These are phyloP conservation scores for Paralinhomoeus sp. DNA, from an alignment of 2,888 invertebrate genomes.

Conservation along the genomic window DNA sequence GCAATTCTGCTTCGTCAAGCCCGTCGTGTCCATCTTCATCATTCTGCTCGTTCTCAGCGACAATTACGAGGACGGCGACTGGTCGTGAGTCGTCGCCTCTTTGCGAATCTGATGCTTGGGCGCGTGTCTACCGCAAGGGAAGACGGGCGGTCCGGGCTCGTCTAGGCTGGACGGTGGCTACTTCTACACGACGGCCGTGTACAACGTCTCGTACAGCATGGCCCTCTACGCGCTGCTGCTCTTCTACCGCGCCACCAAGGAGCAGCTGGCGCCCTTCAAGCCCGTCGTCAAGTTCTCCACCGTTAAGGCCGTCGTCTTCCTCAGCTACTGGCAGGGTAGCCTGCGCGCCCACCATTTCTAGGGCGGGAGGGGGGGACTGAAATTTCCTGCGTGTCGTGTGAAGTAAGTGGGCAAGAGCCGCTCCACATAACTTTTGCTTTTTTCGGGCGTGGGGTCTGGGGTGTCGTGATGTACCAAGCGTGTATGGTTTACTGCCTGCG, in stretches of 20 bases:
- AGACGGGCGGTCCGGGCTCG: too few relatives aligned
- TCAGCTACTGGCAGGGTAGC: slow-evolving; percentile 98
- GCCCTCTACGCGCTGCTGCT: slow-evolving; percentile 90
- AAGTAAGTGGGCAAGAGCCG: too few relatives aligned
- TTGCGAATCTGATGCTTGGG: too few relatives aligned
- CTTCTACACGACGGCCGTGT: slow-evolving; percentile 88
- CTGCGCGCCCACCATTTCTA: too few relatives aligned
- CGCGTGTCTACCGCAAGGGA: too few relatives aligned
- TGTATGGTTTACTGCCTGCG: too few relatives aligned
- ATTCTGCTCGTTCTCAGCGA: slow-evolving; percentile 81
- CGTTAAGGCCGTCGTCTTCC: slow-evolving; percentile 92
- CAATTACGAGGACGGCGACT: slow-evolving; percentile 92
- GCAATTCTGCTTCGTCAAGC: slow-evolving; percentile 95
- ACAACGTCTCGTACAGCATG: slow-evolving; percentile 87
- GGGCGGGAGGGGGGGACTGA: too few relatives aligned
- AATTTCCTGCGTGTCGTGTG: too few relatives aligned
- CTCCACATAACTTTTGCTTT: too few relatives aligned
- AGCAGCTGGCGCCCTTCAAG: slow-evolving; percentile 84
- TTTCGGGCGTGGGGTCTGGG: too few relatives aligned
- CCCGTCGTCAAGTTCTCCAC: slow-evolving; percentile 97
- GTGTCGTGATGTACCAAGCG: too few relatives aligned
- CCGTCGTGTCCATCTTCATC: slow-evolving; percentile 53
- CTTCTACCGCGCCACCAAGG: slow-evolving; percentile 89
- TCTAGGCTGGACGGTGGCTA: slow-evolving; percentile 85
- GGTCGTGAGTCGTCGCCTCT: slow-evolving; percentile 53